Conservation (phyloP, 2,113 vertebrate genomes). For the Orcinus orca region DNA sequence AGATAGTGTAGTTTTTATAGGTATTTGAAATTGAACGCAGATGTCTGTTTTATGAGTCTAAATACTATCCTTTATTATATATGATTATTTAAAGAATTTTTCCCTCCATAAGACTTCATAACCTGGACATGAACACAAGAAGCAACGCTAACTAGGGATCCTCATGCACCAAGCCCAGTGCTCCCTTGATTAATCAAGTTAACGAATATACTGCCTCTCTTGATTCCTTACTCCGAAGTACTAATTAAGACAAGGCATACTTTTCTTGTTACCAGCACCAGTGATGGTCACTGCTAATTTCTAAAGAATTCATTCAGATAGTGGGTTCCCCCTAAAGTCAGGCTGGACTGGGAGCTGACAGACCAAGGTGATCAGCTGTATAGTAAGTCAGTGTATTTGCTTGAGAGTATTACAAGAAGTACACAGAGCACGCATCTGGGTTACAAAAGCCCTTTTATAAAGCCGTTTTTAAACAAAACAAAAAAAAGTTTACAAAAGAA, state of each 20-base stretch:
- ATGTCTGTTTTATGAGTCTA: background rate
- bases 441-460: constrained; percentile 92
- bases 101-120: background rate
- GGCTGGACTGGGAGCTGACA: background rate
- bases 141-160: background rate
- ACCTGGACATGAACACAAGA: background rate
- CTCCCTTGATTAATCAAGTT: background rate
- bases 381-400: background rate
- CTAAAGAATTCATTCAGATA: background rate
- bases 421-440: constrained; percentile 81
- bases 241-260: background rate
- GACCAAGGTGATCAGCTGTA: background rate
- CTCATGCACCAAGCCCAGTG: background rate
- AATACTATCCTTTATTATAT: background rate
- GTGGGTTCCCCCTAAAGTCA: background rate
- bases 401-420: constrained; percentile 70
- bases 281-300: background rate
- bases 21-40: background rate
- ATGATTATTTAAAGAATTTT: background rate
- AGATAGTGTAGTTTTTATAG: background rate
- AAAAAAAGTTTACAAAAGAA: constrained; percentile 89
- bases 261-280: background rate
- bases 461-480: constrained; percentile 89
- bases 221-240: background rate
- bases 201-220: background rate